These are phyloP conservation scores for Styela plicata DNA, from an alignment of 23 tunicate genomes.

Conservation along the genomic window DNA sequence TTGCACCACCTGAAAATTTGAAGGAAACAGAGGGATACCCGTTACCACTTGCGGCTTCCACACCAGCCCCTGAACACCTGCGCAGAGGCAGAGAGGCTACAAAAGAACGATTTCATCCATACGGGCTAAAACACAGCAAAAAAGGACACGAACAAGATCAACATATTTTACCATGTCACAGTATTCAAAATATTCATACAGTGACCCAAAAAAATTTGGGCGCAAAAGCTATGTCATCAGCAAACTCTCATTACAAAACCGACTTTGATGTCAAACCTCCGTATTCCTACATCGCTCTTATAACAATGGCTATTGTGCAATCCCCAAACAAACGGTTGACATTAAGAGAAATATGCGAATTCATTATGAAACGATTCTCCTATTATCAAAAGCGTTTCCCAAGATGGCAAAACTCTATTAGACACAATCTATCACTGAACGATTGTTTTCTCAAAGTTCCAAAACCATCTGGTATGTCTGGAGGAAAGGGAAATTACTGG, in stretches of 20 bases:
- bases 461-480: neutral
- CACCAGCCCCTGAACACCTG: neutral
- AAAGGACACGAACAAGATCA: neutral
- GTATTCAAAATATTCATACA: too few species aligned
- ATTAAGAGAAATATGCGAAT: constrained; percentile 12
- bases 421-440: constrained; percentile 8
- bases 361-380: constrained; percentile 5
- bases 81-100: neutral
- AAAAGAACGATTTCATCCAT: neutral
- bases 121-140: neutral
- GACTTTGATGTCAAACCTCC: constrained; percentile 2
- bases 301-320: constrained; percentile 9
- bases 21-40: neutral
- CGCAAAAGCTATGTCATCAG: neutral
- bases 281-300: constrained; percentile 4
- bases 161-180: too few species aligned
- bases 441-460: constrained; percentile 14
- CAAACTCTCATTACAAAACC: neutral
- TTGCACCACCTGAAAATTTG: neutral
- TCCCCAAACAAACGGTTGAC: neutral
- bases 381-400: constrained; percentile 5
- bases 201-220: neutral
- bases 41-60: neutral
- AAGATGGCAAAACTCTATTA: constrained; percentile 4
- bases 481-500: constrained; percentile 15